Percentiles rank a stretch among this genome's conserved stretches.
Evolutionary conservation across 2,113 vertebrate genomes (phyloP).

Genomic region (Oncorhynchus gorbuscha): DNA sequence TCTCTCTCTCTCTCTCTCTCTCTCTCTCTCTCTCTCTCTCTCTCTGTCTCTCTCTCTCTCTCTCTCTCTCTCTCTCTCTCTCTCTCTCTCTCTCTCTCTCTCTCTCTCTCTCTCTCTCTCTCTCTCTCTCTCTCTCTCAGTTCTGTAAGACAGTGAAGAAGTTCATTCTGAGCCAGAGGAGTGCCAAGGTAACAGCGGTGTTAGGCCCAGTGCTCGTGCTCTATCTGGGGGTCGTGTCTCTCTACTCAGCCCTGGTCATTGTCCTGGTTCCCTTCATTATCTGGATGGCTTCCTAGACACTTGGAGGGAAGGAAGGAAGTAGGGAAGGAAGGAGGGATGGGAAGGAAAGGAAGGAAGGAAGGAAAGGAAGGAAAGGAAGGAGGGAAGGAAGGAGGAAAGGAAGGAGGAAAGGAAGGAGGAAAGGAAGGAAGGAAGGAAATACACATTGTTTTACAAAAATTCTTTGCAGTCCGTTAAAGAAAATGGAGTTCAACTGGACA

Average conservation of each 20-base stretch:
- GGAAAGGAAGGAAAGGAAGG: too few relatives aligned
- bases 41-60: neutral
- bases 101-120: neutral
- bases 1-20: neutral
- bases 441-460: too few relatives aligned
- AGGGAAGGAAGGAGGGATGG: too few relatives aligned
- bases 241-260: constrained; percentile 31
- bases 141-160: constrained; percentile 72
- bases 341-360: too few relatives aligned
- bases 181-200: constrained; percentile 55
- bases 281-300: constrained; percentile 73
- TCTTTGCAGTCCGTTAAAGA: too few relatives aligned
- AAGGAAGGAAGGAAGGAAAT: too few relatives aligned
- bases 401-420: too few relatives aligned
- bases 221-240: constrained; percentile 31
- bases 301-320: too few relatives aligned
- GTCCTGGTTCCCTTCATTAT: constrained; percentile 64
- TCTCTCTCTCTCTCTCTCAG: constrained; percentile 37
- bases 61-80: neutral
- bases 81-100: neutral
- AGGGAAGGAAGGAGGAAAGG: too few relatives aligned
- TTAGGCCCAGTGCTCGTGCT: constrained; percentile 47
- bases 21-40: neutral
- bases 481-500: too few relatives aligned
- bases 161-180: constrained; percentile 62